Percentiles rank a stretch among this genome's conserved stretches.
Conservation (phyloP, 2,113 vertebrate genomes). For the Engystomops pustulosus region DNA sequence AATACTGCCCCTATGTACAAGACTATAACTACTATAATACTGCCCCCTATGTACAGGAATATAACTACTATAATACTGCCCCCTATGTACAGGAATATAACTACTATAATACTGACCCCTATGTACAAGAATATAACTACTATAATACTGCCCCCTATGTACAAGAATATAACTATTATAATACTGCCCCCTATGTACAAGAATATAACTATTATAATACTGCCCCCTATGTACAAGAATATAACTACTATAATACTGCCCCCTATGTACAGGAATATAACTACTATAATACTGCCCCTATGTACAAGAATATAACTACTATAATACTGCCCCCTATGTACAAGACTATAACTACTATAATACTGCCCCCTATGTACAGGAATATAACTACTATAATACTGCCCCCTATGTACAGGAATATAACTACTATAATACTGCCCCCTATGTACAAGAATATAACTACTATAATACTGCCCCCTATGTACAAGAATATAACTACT, state of each 20-base stretch:
- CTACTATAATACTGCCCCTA: slow-evolving; percentile 5
- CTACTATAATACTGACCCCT: not conserved
- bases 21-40: slow-evolving; percentile 1
- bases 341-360: not conserved
- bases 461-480: not conserved
- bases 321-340: not conserved
- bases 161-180: slow-evolving; percentile 11
- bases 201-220: not conserved
- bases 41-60: not conserved
- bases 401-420: not conserved
- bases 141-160: not conserved
- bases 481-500: not conserved
- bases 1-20: not conserved
- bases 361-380: not conserved
- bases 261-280: not conserved
- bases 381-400: slow-evolving; percentile 12
- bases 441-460: not conserved
- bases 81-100: not conserved
- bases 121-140: not conserved
- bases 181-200: not conserved
- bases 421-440: not conserved
- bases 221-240: not conserved
- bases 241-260: slow-evolving; percentile 3
- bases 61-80: slow-evolving; percentile 15
- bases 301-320: not conserved